phyloP scores from a whole-genome alignment of 2,113 vertebrate species.

The Garra rufa region DNA sequence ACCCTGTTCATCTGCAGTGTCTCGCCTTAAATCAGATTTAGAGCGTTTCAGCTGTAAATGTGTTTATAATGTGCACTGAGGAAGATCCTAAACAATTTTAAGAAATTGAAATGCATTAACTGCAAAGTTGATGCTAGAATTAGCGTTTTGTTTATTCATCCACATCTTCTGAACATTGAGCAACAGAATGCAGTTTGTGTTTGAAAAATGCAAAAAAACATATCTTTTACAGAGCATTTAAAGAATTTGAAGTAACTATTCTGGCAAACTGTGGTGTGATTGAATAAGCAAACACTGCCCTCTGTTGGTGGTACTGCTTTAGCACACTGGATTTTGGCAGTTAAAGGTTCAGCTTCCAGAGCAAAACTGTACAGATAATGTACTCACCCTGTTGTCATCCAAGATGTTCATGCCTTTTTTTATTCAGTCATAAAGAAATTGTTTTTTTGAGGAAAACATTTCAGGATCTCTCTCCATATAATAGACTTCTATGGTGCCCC shows the following conservation, averaged over 20 bases:
- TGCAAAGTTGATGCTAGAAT: background rate
- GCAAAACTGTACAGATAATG: too few relatives aligned
- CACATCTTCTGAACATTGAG: background rate
- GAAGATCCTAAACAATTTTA: background rate
- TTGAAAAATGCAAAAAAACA: background rate
- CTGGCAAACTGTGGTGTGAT: background rate
- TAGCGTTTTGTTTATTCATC: background rate
- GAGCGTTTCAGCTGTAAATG: background rate
- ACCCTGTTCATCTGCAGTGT: too few relatives aligned
- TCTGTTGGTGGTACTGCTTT: constrained; percentile 16
- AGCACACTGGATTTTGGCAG: background rate
- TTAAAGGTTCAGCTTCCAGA: too few relatives aligned
- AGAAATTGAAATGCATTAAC: background rate
- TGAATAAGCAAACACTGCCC: constrained; percentile 29
- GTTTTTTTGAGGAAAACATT: too few relatives aligned
- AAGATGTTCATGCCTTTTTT: too few relatives aligned
- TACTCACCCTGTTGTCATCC: too few relatives aligned
- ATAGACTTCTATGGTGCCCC: too few relatives aligned
- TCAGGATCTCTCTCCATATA: too few relatives aligned
- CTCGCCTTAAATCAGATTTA: background rate
- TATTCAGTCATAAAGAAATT: too few relatives aligned
- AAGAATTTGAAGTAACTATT: background rate
- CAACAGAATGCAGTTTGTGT: background rate
- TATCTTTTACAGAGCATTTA: background rate
- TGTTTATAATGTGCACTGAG: background rate